Evolutionary conservation across 2,113 vertebrate genomes (phyloP).

Genomic region (Lathamus discolor): DNA sequence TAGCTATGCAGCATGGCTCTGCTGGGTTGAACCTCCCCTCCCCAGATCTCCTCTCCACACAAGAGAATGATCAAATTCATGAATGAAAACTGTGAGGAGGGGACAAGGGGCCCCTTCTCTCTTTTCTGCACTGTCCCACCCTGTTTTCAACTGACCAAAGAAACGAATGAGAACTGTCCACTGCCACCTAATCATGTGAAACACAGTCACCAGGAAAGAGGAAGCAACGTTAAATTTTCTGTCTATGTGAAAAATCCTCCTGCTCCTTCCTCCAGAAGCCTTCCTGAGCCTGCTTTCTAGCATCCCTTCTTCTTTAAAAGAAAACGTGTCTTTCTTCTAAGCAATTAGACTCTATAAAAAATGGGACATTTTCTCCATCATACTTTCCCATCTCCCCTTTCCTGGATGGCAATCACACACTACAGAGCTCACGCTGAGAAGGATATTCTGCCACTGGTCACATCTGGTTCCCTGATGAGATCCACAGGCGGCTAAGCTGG

Average conservation of each 20-base stretch:
- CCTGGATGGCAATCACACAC: slow-evolving; percentile 41
- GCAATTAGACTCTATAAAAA: slow-evolving; percentile 26
- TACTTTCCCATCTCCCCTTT: slow-evolving; percentile 62
- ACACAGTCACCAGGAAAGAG: neutral
- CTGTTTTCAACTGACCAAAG: neutral
- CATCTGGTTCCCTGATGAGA: slow-evolving; percentile 71
- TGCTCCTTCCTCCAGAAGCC: slow-evolving; percentile 16
- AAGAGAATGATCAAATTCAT: neutral
- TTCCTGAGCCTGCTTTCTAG: slow-evolving; percentile 8
- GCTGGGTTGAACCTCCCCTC: neutral
- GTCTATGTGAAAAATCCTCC: neutral
- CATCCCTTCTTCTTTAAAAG: slow-evolving; percentile 31
- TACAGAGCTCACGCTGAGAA: slow-evolving; percentile 15
- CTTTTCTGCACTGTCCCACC: rapidly evolving
- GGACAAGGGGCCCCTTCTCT: neutral
- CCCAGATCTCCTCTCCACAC: neutral
- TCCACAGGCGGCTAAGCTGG: slow-evolving; percentile 48
- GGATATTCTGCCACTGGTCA: slow-evolving; percentile 60
- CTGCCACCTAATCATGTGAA: neutral
- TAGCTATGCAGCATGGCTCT: neutral
- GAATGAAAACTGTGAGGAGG: neutral
- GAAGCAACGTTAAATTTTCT: neutral
- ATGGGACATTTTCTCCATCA: slow-evolving; percentile 53
- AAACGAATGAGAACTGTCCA: neutral
- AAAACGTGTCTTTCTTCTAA: neutral